phyloP scores from a whole-genome alignment of 2,113 vertebrate species.

The Marcusenius ussheri region DNA sequence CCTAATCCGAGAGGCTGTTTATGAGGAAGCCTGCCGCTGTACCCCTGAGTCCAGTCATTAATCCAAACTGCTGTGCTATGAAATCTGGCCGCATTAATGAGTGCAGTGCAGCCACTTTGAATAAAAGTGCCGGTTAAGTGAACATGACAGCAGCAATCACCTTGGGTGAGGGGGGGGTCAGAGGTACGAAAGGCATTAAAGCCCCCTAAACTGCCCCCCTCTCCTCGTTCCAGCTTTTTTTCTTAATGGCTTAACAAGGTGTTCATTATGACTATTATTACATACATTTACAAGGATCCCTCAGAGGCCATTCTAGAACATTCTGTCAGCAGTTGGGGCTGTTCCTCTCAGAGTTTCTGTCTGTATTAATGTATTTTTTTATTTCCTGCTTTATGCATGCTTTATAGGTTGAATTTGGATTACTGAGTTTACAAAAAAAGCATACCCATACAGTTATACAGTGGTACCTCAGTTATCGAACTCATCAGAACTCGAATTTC shows the following conservation, averaged over 20 bases:
- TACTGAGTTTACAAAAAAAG: background rate
- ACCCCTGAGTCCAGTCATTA: background rate
- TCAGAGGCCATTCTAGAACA: background rate
- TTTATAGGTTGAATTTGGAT: background rate
- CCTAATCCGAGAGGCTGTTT: background rate
- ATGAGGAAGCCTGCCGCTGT: background rate
- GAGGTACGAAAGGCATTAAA: slow-evolving; percentile 55
- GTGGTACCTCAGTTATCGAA: too few species aligned
- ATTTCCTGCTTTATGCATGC: background rate
- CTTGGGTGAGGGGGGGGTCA: background rate
- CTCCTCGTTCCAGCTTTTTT: slow-evolving; percentile 8
- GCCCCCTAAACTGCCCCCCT: slow-evolving; percentile 29
- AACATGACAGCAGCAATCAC: background rate
- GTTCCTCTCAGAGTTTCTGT: background rate
- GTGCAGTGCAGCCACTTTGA: background rate
- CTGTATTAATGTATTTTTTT: background rate
- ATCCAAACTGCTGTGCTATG: background rate
- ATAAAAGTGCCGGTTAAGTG: background rate
- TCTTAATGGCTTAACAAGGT: slow-evolving; percentile 32
- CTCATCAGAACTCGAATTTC: too few species aligned
- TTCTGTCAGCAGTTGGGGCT: background rate
- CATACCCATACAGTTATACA: background rate
- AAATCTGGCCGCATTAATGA: background rate
- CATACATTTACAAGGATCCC: background rate
- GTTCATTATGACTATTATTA: slow-evolving; percentile 21